Evolutionary conservation across 1,140 invertebrate genomes (phyloP), one percentile per base, ranked within the genome.

Genomic region (Camponotus pennsylvanicus): DNA sequence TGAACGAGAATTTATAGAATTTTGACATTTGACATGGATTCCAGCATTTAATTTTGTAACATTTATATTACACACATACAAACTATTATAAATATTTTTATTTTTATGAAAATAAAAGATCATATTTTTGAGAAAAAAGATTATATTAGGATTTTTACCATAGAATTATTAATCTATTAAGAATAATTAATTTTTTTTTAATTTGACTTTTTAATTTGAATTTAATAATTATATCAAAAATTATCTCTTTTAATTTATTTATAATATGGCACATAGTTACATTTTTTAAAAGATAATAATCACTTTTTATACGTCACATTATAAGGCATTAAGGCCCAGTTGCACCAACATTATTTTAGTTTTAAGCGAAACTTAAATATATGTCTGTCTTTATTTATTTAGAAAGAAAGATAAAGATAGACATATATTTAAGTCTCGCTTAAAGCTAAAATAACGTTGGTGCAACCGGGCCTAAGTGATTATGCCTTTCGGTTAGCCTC

Each of bases 201-300:
- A 21, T 21, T 21, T 21, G 21, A 52, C 4, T 4, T 52, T 18
- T 11, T 11, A 0, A 52, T 5, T n/a, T 49, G 42, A 52, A 66
- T 52, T 18, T 13, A 34, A 64, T 34, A 37, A 66, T 66, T 79
- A 4, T 6, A 27, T 40, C 15, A 64, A 21, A 32, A 37, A 32
- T n/a, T 80, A 27, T 42, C 37, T 21, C 8, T 32, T 57, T 70
- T 57, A 32, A 42, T 70, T 80, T 55, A 27, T 40, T 70, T 66
- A 9, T 34, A 15, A 2, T 34, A 34, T 18, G 3, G 0, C 8
- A 21, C 2, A 59, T 55, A 57, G 45, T 11, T 40, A n/a, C 18
- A 2, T 37, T 34, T 66, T 67, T 52, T 66, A 11, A 37, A 1
- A n/a, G 3, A 0, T 52, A 52, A 6, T 9, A 52, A 66, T 15